These are phyloP conservation scores for Loripinus fragilis DNA, from an alignment of 2,888 invertebrate genomes.

Conservation along the genomic window DNA sequence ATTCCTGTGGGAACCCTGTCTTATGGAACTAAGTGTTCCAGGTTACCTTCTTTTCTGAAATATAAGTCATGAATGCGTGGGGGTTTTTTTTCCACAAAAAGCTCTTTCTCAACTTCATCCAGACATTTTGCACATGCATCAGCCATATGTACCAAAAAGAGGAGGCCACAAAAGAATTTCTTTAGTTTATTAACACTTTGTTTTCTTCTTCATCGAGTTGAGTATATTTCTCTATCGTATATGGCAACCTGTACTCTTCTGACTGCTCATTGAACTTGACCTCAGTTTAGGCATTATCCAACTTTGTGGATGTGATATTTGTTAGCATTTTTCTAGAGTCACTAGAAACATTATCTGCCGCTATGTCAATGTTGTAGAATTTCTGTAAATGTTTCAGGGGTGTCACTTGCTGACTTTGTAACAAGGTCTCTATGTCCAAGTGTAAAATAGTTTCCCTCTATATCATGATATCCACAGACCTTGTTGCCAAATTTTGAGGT, in stretches of 20 bases:
- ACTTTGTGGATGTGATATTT: constrained; percentile 38
- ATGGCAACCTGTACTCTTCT: constrained; percentile 30
- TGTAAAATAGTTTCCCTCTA: constrained; percentile 22
- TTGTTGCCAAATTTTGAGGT: constrained; percentile 39
- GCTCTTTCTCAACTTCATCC: constrained; percentile 2
- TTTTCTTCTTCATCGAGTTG: constrained; percentile 10
- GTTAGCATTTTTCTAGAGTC: constrained; percentile 23
- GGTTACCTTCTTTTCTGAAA: not conserved
- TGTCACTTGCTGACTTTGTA: constrained; percentile 35
- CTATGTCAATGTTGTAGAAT: constrained; percentile 15
- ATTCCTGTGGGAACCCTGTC: not conserved
- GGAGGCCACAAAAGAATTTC: constrained; percentile 39
- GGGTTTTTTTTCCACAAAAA: constrained; percentile 1
- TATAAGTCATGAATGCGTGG: not conserved
- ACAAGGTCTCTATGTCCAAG: constrained; percentile 24
- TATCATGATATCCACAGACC: constrained; percentile 28
- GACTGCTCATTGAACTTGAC: constrained; percentile 33
- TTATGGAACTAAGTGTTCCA: too few species aligned
- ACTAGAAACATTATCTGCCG: constrained; percentile 18
- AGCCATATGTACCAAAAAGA: constrained; percentile 31
- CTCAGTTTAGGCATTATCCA: constrained; percentile 43
- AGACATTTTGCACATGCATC: constrained; percentile 22
- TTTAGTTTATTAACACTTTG: not conserved
- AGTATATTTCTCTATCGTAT: constrained; percentile 28
- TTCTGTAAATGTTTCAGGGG: constrained; percentile 30